Percentiles rank a stretch among this genome's conserved stretches.
Conservation (phyloP, 2,113 vertebrate genomes). For the Dipodomys ordii region DNA sequence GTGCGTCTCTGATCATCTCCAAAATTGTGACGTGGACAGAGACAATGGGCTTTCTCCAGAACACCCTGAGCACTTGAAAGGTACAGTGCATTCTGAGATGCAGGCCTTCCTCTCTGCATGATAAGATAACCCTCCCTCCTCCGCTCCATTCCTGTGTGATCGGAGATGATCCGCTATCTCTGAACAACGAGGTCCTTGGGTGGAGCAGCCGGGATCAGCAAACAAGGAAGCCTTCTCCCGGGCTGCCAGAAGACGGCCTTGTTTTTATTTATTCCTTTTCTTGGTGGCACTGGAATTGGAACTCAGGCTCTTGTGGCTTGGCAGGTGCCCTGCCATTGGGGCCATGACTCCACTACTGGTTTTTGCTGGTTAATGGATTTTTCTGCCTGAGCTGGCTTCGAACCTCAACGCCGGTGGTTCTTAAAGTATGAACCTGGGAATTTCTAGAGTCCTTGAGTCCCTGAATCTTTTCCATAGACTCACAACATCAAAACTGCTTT, state of each 20-base stretch:
- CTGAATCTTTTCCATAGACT: no score
- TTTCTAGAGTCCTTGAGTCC: no score
- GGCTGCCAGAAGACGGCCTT: background rate
- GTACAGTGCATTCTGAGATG: background rate
- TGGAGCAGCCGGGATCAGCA: background rate
- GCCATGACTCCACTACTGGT: no score
- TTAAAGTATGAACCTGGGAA: background rate
- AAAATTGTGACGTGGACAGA: background rate
- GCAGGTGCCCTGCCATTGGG: no score
- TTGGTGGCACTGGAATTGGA: no score
- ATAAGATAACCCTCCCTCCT: background rate
- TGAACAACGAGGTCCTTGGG: background rate
- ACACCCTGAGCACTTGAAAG: background rate
- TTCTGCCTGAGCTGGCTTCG: no score
- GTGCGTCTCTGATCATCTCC: background rate
- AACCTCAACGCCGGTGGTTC: background rate
- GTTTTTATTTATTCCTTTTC: background rate
- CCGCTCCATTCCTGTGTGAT: slow-evolving; percentile 20
- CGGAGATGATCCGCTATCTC: background rate
- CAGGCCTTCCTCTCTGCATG: background rate
- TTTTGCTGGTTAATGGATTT: no score
- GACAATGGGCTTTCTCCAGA: background rate
- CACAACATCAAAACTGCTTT: no score
- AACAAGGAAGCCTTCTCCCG: background rate
- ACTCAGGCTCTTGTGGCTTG: no score